A percentile compares a stretch with the other conserved stretches of the same genome.
Conservation (phyloP, 30 jellyfish, hydroid and myxozoan genomes). For the Turritopsis dohrnii region DNA sequence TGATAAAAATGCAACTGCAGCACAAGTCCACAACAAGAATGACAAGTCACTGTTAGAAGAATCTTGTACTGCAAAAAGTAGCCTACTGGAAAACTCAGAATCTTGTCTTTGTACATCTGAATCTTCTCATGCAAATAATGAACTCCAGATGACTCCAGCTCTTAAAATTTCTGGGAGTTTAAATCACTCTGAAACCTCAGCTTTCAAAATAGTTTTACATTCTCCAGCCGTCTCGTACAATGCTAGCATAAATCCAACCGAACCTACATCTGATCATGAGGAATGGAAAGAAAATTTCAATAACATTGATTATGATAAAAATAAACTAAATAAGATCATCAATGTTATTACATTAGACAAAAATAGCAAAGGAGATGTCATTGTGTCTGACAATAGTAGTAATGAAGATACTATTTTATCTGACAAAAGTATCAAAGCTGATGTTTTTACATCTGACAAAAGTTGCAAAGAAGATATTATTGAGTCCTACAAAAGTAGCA, state of each 20-base stretch:
- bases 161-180: slow-evolving; percentile 1
- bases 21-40: background rate
- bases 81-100: background rate
- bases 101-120: background rate
- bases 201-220: background rate
- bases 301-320: background rate
- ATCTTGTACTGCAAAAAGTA: background rate
- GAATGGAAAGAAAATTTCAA: background rate
- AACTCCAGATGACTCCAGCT: background rate
- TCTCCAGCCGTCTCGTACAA: background rate
- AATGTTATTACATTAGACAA: background rate
- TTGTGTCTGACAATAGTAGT: background rate
- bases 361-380: background rate
- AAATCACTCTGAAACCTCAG: slow-evolving; percentile 8
- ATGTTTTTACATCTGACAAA: too few species aligned
- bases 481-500: too few species aligned
- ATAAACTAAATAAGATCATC: background rate
- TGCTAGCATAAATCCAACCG: background rate
- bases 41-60: background rate
- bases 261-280: background rate
- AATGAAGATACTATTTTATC: background rate
- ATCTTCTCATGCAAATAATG: background rate
- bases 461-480: too few species aligned
- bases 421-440: too few species aligned
- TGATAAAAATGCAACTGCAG: background rate